Conservation (phyloP, 2,888 invertebrate species). For the Gymnoscelis rufifasciata region DNA sequence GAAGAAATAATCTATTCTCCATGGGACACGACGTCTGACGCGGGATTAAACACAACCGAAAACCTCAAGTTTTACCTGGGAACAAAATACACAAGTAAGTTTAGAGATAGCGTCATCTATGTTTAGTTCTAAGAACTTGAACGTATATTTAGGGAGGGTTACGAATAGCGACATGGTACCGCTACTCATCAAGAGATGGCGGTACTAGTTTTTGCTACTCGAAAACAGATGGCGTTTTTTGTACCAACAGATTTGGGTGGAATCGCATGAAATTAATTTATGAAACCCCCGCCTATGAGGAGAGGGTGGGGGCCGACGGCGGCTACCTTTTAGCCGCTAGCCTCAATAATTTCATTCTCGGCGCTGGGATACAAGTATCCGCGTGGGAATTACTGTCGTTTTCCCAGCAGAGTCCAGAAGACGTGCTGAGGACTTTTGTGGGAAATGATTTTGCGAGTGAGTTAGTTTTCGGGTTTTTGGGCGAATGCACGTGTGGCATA, state of each 20-base stretch:
- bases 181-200: constrained; percentile 32
- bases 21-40: constrained; percentile 81
- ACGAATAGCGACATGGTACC: background rate
- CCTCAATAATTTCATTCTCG: constrained; percentile 80
- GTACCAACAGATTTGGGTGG: constrained; percentile 83
- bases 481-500: background rate
- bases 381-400: constrained; percentile 58
- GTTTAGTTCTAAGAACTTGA: constrained; percentile 4
- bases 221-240: constrained; percentile 43
- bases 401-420: constrained; percentile 58
- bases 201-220: constrained; percentile 28
- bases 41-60: constrained; percentile 77
- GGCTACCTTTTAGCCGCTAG: constrained; percentile 88
- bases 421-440: constrained; percentile 70
- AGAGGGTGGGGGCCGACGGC: constrained; percentile 83
- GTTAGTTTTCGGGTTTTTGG: constrained; percentile 43
- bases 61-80: constrained; percentile 83
- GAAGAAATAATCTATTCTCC: constrained; percentile 72
- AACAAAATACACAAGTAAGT: constrained; percentile 85
- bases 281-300: constrained; percentile 84
- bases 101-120: constrained; percentile 29
- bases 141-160: background rate
- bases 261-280: constrained; percentile 85
- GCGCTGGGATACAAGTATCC: constrained; percentile 44
- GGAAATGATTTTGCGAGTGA: constrained; percentile 78